Conservation (phyloP, 2,797 vertebrate species). For the Scolopax rusticola region DNA sequence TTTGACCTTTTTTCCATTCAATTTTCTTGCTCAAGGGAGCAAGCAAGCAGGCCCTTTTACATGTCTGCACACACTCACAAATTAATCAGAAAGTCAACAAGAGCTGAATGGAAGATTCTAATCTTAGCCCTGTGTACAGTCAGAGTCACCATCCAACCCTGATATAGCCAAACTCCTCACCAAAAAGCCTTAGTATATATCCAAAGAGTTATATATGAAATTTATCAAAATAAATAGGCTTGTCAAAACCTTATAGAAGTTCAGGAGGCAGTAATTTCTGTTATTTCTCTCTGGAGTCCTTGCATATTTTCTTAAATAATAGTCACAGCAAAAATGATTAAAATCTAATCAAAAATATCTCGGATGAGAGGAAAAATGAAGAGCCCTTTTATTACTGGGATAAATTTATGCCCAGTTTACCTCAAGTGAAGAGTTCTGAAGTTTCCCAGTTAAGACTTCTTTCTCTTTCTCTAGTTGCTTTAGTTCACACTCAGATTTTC, state of each 20-base stretch:
- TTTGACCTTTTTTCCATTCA: neutral
- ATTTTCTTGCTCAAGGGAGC: neutral
- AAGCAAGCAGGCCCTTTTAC: neutral
- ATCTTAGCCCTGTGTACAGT: neutral
- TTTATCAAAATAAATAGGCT: neutral
- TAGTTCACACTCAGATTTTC: conserved; percentile 81
- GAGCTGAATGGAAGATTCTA: neutral
- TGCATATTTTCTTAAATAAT: neutral
- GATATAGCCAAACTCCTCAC: neutral
- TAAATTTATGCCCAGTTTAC: conserved; percentile 70
- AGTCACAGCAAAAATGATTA: neutral
- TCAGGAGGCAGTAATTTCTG: neutral
- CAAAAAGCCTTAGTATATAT: neutral
- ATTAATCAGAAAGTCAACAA: neutral
- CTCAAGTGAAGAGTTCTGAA: conserved; percentile 87
- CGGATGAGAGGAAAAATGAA: neutral
- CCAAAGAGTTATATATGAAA: neutral
- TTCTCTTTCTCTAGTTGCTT: conserved; percentile 85
- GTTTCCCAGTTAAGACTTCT: conserved; percentile 82
- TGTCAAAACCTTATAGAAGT: neutral
- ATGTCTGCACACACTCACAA: neutral
- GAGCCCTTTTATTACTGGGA: neutral
- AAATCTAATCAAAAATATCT: neutral
- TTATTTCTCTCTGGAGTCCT: neutral
- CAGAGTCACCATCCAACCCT: neutral